Percentiles rank a stretch among this genome's conserved stretches.
phyloP scores from a whole-genome alignment of 2,888 invertebrate species.

The Nomada hirtipes region DNA sequence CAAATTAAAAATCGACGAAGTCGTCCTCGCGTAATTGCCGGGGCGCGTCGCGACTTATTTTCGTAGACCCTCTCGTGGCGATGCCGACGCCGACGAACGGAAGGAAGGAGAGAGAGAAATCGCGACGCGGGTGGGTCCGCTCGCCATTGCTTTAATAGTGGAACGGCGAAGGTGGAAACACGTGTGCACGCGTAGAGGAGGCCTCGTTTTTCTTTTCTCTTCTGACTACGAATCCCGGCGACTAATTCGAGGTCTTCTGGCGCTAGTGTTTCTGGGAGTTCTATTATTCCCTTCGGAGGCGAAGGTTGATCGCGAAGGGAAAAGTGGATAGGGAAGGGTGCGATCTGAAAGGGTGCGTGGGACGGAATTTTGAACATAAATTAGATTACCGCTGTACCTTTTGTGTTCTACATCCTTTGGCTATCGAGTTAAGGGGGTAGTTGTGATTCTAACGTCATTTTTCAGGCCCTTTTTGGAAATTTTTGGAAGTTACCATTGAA shows the following conservation, averaged over 20 bases:
- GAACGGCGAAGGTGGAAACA: conserved; percentile 55
- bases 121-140: conserved; percentile 59
- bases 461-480: too few species aligned
- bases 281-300: background rate
- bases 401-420: background rate
- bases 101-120: conserved; percentile 45
- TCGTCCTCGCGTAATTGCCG: conserved; percentile 70
- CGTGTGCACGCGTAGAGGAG: conserved; percentile 31
- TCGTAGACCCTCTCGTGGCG: conserved; percentile 62
- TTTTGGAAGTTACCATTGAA: too few species aligned
- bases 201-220: conserved; percentile 12
- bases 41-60: conserved; percentile 70
- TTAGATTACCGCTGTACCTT: background rate
- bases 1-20: conserved; percentile 70
- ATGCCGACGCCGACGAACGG: conserved; percentile 50
- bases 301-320: background rate
- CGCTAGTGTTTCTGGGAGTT: conserved; percentile 5
- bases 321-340: background rate
- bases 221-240: conserved; percentile 15
- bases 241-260: conserved; percentile 38
- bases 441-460: too few species aligned
- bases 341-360: background rate
- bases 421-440: background rate
- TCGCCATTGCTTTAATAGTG: conserved; percentile 42
- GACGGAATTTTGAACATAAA: background rate